phyloP scores from a whole-genome alignment of 2,888 invertebrate species.

The Agonum fuliginosum region DNA sequence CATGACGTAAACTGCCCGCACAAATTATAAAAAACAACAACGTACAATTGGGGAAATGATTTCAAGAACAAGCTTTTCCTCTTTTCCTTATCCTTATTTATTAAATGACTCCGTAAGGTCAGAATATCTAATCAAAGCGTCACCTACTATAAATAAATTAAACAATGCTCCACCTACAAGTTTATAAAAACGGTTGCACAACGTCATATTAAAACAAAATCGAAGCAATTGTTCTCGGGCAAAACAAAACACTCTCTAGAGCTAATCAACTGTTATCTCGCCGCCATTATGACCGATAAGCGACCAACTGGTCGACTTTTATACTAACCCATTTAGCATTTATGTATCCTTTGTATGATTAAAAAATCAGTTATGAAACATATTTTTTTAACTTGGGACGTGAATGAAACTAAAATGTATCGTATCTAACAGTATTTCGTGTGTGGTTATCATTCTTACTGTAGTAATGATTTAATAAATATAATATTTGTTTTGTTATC shows the following conservation, averaged over 20 bases:
- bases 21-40: background rate
- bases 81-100: slow-evolving; percentile 9
- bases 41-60: background rate
- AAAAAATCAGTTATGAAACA: background rate
- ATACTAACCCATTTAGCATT: slow-evolving; percentile 26
- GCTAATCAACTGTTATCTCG: slow-evolving; percentile 41
- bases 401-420: too few relatives aligned
- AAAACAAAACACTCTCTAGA: slow-evolving; percentile 34
- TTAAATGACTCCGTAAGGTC: background rate
- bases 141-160: slow-evolving; percentile 10
- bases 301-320: slow-evolving; percentile 19
- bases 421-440: background rate
- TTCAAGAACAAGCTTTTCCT: background rate
- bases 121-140: background rate
- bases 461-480: too few relatives aligned
- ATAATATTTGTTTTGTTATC: too few relatives aligned
- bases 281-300: slow-evolving; percentile 28
- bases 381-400: background rate
- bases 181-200: background rate
- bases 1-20: background rate
- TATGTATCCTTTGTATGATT: slow-evolving; percentile 1
- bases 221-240: slow-evolving; percentile 27
- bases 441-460: background rate
- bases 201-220: background rate
- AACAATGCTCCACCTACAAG: background rate